Evolutionary conservation across 2,113 vertebrate genomes (phyloP).

Genomic region (Ageneiosus marmoratus): DNA sequence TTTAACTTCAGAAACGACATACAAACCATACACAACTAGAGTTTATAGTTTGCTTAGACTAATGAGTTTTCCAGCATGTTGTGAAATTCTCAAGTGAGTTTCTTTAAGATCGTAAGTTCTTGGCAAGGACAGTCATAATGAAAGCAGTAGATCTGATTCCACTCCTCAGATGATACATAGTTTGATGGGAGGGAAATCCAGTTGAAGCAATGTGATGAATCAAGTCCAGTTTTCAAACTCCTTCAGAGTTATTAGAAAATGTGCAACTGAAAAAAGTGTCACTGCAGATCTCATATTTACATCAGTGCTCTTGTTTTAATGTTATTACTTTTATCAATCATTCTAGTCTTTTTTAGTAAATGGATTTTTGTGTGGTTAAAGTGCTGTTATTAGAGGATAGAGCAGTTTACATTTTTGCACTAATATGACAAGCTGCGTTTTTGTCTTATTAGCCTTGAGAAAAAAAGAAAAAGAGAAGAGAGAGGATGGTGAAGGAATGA

Average conservation of each 20-base stretch:
- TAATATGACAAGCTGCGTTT: not conserved
- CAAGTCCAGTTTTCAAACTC: not conserved
- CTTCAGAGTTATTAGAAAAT: not conserved
- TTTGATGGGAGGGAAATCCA: conserved; percentile 29
- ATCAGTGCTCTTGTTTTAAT: not conserved
- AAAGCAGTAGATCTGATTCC: conserved; percentile 26
- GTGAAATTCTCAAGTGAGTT: conserved; percentile 13
- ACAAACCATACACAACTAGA: not conserved
- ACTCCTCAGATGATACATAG: conserved; percentile 19
- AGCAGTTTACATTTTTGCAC: not conserved
- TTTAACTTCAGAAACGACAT: not conserved
- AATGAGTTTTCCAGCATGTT: conserved; percentile 20
- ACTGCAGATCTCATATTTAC: not conserved
- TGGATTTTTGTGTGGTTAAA: not conserved
- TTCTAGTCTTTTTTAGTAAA: not conserved
- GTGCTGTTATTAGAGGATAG: not conserved
- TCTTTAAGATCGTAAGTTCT: conserved; percentile 19
- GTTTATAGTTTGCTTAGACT: not conserved
- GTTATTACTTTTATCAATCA: not conserved
- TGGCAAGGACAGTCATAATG: conserved; percentile 25
- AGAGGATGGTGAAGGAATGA: not conserved
- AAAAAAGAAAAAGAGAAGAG: not conserved
- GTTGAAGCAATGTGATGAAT: conserved; percentile 22
- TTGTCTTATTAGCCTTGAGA: not conserved
- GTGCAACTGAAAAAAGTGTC: not conserved